These are phyloP conservation scores for Hypothenemus hampei DNA, from an alignment of 1,140 invertebrate genomes.

Conservation along the genomic window DNA sequence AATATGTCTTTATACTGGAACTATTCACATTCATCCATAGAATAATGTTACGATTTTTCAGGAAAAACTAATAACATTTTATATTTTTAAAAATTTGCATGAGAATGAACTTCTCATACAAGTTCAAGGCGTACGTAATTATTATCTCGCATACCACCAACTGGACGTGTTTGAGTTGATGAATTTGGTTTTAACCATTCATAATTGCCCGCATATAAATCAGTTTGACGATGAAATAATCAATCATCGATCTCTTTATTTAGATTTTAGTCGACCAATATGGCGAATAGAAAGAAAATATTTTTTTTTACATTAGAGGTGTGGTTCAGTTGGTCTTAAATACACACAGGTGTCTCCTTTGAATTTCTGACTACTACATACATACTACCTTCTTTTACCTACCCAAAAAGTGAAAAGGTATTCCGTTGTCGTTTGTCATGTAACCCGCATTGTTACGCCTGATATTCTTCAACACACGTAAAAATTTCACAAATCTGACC, in stretches of 20 bases:
- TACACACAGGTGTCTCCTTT: not conserved
- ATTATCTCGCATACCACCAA: too few species aligned
- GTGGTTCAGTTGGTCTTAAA: too few species aligned
- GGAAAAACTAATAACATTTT: too few species aligned
- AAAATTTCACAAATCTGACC: constrained; percentile 1
- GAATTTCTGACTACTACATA: not conserved
- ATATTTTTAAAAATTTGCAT: too few species aligned
- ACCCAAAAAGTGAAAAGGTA: not conserved
- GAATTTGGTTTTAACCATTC: constrained; percentile 7
- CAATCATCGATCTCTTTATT: not conserved
- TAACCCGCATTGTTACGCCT: not conserved
- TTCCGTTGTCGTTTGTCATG: not conserved
- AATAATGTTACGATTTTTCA: too few species aligned
- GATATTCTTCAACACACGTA: constrained; percentile 6
- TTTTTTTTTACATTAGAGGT: too few species aligned
- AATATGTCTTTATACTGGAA: too few species aligned
- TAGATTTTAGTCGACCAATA: not conserved
- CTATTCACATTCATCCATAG: too few species aligned
- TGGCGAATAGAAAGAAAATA: not conserved
- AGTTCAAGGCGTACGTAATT: too few species aligned
- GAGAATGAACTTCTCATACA: too few species aligned
- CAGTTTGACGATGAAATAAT: not conserved
- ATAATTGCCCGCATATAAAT: constrained; percentile 4
- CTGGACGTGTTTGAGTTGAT: constrained; percentile 1
- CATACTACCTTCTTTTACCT: not conserved